Evolutionary conservation across 2,113 vertebrate genomes (phyloP).

Genomic region (Centropus unirufus): DNA sequence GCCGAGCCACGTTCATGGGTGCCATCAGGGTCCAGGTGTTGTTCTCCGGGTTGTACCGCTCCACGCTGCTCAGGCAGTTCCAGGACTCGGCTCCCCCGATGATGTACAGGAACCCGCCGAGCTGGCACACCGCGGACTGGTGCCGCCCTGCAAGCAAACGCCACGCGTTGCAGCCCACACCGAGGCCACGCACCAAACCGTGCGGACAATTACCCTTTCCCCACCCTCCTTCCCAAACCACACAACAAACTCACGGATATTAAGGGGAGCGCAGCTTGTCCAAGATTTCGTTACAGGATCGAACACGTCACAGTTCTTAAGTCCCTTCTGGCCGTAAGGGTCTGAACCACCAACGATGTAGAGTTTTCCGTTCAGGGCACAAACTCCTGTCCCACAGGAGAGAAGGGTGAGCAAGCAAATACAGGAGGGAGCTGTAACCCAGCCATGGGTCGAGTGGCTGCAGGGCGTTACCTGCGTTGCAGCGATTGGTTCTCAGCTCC

Average conservation of each 20-base stretch:
- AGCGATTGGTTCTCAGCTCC: constrained; percentile 95
- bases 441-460: accelerated
- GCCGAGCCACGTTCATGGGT: constrained; percentile 94
- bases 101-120: constrained; percentile 91
- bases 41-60: constrained; percentile 94
- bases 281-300: constrained; percentile 92
- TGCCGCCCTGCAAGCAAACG: constrained; percentile 85
- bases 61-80: constrained; percentile 96
- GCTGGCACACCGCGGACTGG: constrained; percentile 93
- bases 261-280: constrained; percentile 92
- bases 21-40: constrained; percentile 95
- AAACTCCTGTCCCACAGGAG: constrained; percentile 82
- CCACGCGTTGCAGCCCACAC: not conserved
- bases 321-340: constrained; percentile 96
- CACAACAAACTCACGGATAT: constrained; percentile 84
- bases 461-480: constrained; percentile 88
- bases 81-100: constrained; percentile 96
- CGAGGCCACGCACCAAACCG: accelerated
- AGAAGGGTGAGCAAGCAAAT: not conserved
- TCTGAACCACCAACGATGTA: constrained; percentile 97
- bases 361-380: constrained; percentile 91
- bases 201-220: not conserved
- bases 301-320: constrained; percentile 97
- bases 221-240: too few species aligned
- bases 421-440: not conserved